phyloP scores from a whole-genome alignment of 1,140 invertebrate species.

The Cyclina sinensis region DNA sequence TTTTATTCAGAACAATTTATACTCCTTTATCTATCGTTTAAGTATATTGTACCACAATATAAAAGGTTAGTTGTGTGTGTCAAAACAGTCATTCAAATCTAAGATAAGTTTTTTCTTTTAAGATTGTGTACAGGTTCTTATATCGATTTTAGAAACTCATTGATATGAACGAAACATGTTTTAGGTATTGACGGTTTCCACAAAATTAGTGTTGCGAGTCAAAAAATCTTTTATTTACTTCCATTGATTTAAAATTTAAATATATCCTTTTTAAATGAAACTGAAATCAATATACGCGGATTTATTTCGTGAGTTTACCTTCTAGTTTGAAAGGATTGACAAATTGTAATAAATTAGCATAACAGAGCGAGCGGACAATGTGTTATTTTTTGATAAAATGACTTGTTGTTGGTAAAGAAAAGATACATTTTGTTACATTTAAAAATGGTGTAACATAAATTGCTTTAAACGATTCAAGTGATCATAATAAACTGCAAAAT shows the following conservation, averaged over 20 bases:
- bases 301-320: neutral
- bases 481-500: neutral
- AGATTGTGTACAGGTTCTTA: too few species aligned
- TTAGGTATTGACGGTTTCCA: neutral
- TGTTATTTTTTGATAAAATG: too few species aligned
- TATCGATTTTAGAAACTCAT: constrained; percentile 26
- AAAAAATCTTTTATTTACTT: constrained; percentile 4
- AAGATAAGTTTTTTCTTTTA: neutral
- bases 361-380: neutral
- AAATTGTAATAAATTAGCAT: neutral
- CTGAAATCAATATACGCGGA: neutral
- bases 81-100: neutral
- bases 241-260: constrained; percentile 1
- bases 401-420: neutral
- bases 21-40: neutral
- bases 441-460: neutral
- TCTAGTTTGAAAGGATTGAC: neutral
- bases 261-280: neutral
- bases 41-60: neutral
- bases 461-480: neutral
- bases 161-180: neutral
- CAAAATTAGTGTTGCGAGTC: neutral
- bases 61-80: neutral
- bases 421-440: too few species aligned
- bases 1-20: neutral